Evolutionary conservation across 2,888 invertebrate genomes (phyloP), one percentile per base, ranked within the genome.

Genomic region (Lottia gigantea): DNA sequence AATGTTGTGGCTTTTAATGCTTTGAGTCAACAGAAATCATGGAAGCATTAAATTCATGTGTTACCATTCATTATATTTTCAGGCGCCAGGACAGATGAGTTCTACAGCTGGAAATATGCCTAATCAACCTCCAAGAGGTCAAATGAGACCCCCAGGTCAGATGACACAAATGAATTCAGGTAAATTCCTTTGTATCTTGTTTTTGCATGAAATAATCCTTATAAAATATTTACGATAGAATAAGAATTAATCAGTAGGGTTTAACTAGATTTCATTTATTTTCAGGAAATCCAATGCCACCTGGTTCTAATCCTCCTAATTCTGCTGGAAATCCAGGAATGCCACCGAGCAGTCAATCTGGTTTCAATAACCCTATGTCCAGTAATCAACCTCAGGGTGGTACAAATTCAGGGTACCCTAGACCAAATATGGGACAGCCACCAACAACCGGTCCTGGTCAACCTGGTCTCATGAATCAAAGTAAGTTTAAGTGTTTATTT

Each of bases 61-160:
- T 40, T 62, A 40, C 8, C 1, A 47, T 47, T 68, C 66, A 71
- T 40, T 11, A 40, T 11, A 40, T 8, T 40, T 40, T 19, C 76
- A 80, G 80, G 80, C 79, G 2, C 79, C 80, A 61, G 78, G 78
- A 46, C 80, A 79, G 62, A 67, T 63, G 47, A 69, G 70, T 15
- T 76, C 67, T 40, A 25, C 67, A 16, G 64, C 69, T 15, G 70
- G 68, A 12, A 62, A 66, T 47, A 75, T 74, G 68, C 64, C 70
- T 15, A 67, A 70, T 31, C 74, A 67, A 16, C 62, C 73, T 25
- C 76, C 74, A 67, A 75, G 73, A 72, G 67, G 66, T 64, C 70
- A 67, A 61, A 79, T 78, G 76, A 70, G 76, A 46, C 76, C 74
- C 19, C 75, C 74, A 16, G 72, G 72, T 16, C 70, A 49, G 26